Evolutionary conservation across 1,140 invertebrate species (phyloP), one percentile per base, ranked within the genome.

Genomic region (Drosophila parabipectinata): DNA sequence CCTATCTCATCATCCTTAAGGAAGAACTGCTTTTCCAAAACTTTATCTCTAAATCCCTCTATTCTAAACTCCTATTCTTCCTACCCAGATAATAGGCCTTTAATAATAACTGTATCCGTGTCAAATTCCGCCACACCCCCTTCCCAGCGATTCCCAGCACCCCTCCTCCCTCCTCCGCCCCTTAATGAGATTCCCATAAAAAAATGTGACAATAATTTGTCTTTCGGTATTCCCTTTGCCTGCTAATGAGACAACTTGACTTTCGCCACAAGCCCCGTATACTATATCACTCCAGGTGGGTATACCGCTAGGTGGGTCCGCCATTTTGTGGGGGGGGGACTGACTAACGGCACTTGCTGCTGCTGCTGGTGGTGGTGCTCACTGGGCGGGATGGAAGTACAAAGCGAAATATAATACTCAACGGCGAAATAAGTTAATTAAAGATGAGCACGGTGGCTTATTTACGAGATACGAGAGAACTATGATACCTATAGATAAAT

Each of bases 381-480:
- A 21, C 21, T 21, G 21, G 21, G 21, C 21, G 6, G 48, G 47
- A 34, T 12, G 28, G 28, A 52, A 44, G 26, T 69, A 41, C 68
- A 71, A 52, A 52, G 57, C 62, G 39, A 53, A 56, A 63, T 55
- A 75, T 50, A 63, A 59, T 63, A 62, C 15, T 60, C 26, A 69
- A 48, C 34, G 37, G 71, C 8, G 41, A 79, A 80, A 68, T 57
- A 53, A 67, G 73, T 68, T 81, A 81, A 81, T 81, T 81, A 81
- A 78, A 67, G 69, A 58, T 68, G 66, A 69, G 59, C 47, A 10
- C 7, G 47, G 10, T 15, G n/a, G 18, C 10, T 28, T n/a, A 8
- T 9, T 41, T 6, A 0, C 4, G 1, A n/a, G 0, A 26, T 21
- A 9, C 8, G 8, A 18, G 1, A 15, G 18, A 18, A 18, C 18